Evolutionary conservation across 2,113 vertebrate genomes (phyloP), one percentile per base, ranked within the genome.

Genomic region (Rhinoderma darwinii): DNA sequence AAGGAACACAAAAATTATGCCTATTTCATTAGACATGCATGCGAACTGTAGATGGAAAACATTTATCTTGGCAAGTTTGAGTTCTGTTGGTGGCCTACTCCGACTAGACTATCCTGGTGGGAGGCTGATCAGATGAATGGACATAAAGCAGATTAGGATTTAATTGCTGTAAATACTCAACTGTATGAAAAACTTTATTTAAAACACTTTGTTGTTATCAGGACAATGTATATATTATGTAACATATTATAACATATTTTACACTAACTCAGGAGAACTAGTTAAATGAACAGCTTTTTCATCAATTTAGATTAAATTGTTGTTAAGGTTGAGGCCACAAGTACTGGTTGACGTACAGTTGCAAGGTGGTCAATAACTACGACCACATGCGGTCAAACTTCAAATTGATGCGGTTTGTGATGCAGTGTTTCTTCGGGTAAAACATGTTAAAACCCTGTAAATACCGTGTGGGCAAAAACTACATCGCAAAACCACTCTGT

Each of bases 21-120:
- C 90, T 89, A 89, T 94, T 94, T 94, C 92, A 93, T 93, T 92
- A 94, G 89, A 84, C 85, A 82, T 74, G 90, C 93, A 91, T 92
- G 90, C 92, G 92, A 94, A 95, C 90, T 92, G 93, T 92, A 90
- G 86, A 90, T 93, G 88, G 84, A 93, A 95, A 94, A 94, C 91
- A 94, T 95, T 95, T 95, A 93, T 91, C 92, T 94, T 95, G 94
- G 93, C 93, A 94, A 90, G 63, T 90, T 50, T 27, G 41, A 88
- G 30, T 91, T 92, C 90, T 94, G 91, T 90, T 92, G 90, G 94
- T 94, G 94, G 91, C 91, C 94, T 86, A 88, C 90, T 88, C 89
- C 84, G 88, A 92, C 89, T 90, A 91, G 88, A 91, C 89, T 90
- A 73, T 88, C 88, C 90, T 93, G 89, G 89, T 92, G 92, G 90